Conservation (phyloP, 1,140 invertebrate species). For the Apocrypta bakeri region DNA sequence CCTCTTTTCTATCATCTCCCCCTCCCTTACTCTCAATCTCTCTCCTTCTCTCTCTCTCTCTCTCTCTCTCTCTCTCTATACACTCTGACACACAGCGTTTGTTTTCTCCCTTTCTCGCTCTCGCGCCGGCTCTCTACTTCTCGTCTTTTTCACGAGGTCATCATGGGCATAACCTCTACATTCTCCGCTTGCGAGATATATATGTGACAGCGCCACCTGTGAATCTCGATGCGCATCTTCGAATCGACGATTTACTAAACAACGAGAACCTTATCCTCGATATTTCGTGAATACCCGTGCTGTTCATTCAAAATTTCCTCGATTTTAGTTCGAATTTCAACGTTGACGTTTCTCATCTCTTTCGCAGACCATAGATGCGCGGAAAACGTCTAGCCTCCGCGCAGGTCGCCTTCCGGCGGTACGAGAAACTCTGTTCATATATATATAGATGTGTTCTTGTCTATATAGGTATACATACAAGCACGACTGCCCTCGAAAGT, state of each 20-base stretch:
- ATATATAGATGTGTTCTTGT: background rate
- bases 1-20: background rate
- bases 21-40: too few species aligned
- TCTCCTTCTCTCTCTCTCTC: too few species aligned
- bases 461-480: background rate
- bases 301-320: too few species aligned
- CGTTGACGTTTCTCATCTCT: background rate
- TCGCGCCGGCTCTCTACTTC: background rate
- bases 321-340: too few species aligned
- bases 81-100: constrained; percentile 50
- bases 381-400: too few species aligned
- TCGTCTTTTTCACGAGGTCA: too few species aligned
- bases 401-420: background rate
- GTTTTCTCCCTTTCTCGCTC: constrained; percentile 39
- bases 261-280: too few species aligned
- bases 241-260: too few species aligned
- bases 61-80: too few species aligned
- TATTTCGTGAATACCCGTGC: too few species aligned
- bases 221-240: background rate
- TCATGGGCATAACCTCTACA: background rate
- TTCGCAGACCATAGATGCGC: too few species aligned
- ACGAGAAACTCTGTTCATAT: background rate
- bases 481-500: background rate
- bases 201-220: background rate
- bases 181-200: background rate